Conservation (phyloP, 1,140 invertebrate species). For the Atta texana region DNA sequence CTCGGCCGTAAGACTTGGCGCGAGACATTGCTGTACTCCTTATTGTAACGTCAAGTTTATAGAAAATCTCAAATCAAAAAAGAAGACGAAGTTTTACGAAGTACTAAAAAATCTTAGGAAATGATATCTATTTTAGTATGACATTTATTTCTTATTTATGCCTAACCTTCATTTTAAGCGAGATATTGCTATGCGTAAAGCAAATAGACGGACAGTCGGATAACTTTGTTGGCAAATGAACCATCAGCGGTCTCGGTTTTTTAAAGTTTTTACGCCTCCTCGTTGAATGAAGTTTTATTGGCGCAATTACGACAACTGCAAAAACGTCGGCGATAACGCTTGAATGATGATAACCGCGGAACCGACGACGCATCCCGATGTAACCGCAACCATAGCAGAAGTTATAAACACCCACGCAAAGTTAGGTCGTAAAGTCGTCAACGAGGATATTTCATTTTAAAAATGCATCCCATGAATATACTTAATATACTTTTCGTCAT, state of each 20-base stretch:
- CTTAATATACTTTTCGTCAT: neutral
- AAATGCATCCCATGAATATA: neutral
- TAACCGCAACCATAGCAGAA: constrained; percentile 1
- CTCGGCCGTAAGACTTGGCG: no score
- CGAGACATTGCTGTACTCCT: no score
- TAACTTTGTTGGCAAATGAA: neutral
- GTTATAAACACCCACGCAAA: constrained; percentile 45
- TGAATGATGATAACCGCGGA: constrained; percentile 27
- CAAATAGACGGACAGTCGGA: neutral
- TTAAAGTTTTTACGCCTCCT: neutral
- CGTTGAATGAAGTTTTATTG: constrained; percentile 29
- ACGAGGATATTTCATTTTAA: constrained; percentile 5
- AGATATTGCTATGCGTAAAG: neutral
- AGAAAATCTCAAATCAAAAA: neutral
- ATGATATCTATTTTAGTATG: neutral
- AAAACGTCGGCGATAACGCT: constrained; percentile 27
- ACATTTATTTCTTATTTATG: neutral
- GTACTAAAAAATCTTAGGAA: neutral
- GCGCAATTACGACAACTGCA: constrained; percentile 25
- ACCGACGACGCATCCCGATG: constrained; percentile 9
- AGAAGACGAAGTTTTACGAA: neutral
- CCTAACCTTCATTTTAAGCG: neutral
- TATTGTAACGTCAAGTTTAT: neutral
- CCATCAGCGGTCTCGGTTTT: neutral
- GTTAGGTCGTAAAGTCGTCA: constrained; percentile 8